phyloP scores from a whole-genome alignment of 2,113 vertebrate genomes.

The Ammospiza caudacuta region DNA sequence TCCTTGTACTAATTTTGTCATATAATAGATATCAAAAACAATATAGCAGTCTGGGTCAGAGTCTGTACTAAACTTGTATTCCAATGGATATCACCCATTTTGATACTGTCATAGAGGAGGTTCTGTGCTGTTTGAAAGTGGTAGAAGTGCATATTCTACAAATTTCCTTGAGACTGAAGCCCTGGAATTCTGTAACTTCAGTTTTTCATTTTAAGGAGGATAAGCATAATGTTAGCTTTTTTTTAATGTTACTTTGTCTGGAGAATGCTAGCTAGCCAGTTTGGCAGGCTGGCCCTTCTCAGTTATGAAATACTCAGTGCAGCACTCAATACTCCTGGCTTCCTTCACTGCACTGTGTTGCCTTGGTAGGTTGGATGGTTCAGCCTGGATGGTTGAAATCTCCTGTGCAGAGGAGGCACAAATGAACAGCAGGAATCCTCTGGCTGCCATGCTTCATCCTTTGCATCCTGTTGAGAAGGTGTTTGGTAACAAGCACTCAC shows the following conservation, averaged over 20 bases:
- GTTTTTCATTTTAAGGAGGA: neutral
- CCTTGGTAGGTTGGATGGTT: neutral
- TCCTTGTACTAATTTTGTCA: conserved; percentile 20
- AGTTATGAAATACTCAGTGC: neutral
- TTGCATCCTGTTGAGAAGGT: neutral
- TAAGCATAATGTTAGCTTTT: neutral
- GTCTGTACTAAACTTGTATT: neutral
- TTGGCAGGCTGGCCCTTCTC: neutral
- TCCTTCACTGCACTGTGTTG: neutral
- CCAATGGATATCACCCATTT: neutral
- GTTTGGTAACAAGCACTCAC: neutral
- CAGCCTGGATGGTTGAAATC: neutral
- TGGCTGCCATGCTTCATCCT: neutral
- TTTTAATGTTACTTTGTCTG: neutral
- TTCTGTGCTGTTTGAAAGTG: neutral
- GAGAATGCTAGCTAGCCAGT: neutral
- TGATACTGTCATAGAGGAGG: neutral
- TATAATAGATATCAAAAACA: neutral
- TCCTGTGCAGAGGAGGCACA: neutral
- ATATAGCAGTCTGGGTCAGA: neutral
- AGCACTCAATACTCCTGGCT: neutral
- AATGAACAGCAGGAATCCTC: neutral
- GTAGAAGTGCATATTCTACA: neutral
- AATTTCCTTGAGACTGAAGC: neutral
- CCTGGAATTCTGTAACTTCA: neutral